Base-by-base conservation (phyloP, 2,797 vertebrate genomes). In the Onychomys torridus region DNA sequence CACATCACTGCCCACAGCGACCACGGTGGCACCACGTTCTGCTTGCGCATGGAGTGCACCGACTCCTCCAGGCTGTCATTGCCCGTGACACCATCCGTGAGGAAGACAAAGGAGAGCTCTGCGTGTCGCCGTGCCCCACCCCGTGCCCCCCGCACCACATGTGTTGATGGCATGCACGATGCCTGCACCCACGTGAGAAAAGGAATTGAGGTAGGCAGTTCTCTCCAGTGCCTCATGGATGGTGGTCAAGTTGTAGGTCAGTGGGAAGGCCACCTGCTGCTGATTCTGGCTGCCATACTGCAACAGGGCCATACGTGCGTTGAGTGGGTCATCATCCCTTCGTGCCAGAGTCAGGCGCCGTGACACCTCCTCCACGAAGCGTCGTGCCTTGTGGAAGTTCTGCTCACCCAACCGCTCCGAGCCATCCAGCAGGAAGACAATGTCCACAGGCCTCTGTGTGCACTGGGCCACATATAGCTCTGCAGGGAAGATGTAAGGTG, bases 351-450 rank as follows among this genome's bases (percentile, higher is more conserved):
- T 99, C 63, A 99, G 98, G 23, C 98, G 98, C 6, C 69, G 97
- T 0, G 99, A 99, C 91, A 99, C 99, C 0, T 99, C 99, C 97
- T 99, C 99, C 75, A 99, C 98, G 32, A 99, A 99, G 97, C 97
- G 98, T 55, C 98, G 99, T 5, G 99, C 99, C 7, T 98, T 98
- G 65, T 98, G 98, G 98, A 99, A 99, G 98, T 99, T 99, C 98
- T 99, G 99, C 96, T 98, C 97, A 0, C 99, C 99, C 16, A 99
- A 99, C 96, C 99, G 98, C 98, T 99, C 99, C 0, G 99, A 99
- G 96, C 99, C 99, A 0, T 99, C 99, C 96, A 99, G 93, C 97
- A 99, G 96, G 99, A 99, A 99, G 75, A 99, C 98, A 0, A 99
- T 0, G 4, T 99, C 99, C 92, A 99, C 99, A 0, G 99, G 99